Evolutionary conservation across 2,797 vertebrate genomes (phyloP).

Genomic region (Momotus momota): DNA sequence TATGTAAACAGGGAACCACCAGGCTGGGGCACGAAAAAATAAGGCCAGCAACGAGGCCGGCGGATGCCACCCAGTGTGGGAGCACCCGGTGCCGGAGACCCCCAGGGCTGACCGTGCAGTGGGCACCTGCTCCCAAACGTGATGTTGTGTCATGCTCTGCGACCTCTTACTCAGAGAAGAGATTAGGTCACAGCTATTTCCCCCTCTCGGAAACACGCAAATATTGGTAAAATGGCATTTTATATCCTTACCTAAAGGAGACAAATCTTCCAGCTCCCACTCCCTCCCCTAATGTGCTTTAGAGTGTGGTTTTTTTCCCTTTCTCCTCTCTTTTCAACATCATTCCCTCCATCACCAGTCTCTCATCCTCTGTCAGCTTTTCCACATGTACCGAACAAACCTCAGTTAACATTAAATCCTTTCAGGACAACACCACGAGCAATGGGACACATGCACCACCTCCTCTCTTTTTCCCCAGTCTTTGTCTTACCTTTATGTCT

Average conservation of each 20-base stretch:
- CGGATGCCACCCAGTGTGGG: rapidly evolving
- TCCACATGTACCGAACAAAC: rapidly evolving
- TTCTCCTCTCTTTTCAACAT: not conserved
- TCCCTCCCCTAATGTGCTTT: not conserved
- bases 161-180: rapidly evolving
- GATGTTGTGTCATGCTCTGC: rapidly evolving
- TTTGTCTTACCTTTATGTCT: conserved; percentile 95
- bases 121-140: not conserved
- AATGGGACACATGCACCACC: rapidly evolving
- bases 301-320: rapidly evolving
- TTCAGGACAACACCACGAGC: rapidly evolving
- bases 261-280: not conserved
- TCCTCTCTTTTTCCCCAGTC: rapidly evolving
- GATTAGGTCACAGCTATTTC: not conserved
- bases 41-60: rapidly evolving
- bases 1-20: rapidly evolving
- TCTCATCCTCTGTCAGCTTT: too few relatives aligned
- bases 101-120: rapidly evolving
- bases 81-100: not conserved
- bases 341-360: not conserved
- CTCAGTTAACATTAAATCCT: rapidly evolving
- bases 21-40: too few relatives aligned
- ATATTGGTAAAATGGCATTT: rapidly evolving
- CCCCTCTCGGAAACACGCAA: not conserved
- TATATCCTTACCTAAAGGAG: not conserved